Conservation (phyloP, 2,797 vertebrate genomes). For the Pempheris klunzingeri region DNA sequence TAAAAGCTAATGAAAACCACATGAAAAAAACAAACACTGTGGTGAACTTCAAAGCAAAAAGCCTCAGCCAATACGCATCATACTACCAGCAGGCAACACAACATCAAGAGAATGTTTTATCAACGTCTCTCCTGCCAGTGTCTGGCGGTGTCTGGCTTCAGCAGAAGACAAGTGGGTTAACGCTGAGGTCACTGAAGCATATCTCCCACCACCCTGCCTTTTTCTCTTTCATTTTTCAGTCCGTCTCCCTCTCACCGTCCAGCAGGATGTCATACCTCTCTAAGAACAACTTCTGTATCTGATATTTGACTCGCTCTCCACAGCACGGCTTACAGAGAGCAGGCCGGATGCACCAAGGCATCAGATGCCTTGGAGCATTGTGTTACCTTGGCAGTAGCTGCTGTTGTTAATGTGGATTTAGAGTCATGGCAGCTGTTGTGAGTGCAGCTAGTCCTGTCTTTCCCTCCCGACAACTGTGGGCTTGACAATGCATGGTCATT, state of each 20-base stretch:
- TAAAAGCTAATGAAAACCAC: neutral
- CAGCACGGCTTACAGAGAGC: slow-evolving; percentile 2
- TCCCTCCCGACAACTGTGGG: slow-evolving; percentile 44
- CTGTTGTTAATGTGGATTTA: slow-evolving; percentile 61
- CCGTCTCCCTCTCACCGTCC: neutral
- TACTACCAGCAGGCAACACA: neutral
- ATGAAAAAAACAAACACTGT: neutral
- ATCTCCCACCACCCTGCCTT: slow-evolving; percentile 21
- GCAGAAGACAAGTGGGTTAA: neutral
- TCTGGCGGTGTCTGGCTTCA: slow-evolving; percentile 32
- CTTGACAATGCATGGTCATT: slow-evolving; percentile 65
- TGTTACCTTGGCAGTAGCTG: slow-evolving; percentile 52
- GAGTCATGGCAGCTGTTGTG: slow-evolving; percentile 47
- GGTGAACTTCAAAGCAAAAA: slow-evolving; percentile 9
- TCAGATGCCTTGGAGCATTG: slow-evolving; percentile 48
- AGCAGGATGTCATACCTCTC: slow-evolving; percentile 16
- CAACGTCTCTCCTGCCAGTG: neutral
- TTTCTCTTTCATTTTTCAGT: neutral
- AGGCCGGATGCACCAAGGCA: slow-evolving; percentile 3
- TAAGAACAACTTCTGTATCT: slow-evolving; percentile 20
- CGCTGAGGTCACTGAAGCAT: slow-evolving; percentile 10
- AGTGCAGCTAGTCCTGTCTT: slow-evolving; percentile 43
- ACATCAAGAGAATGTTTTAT: slow-evolving; percentile 20
- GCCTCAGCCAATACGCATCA: neutral
- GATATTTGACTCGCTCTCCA: neutral